A percentile compares a stretch with the other conserved stretches of the same genome.
phyloP scores from a whole-genome alignment of 1,140 invertebrate genomes.

The Drosophila equinoxialis region DNA sequence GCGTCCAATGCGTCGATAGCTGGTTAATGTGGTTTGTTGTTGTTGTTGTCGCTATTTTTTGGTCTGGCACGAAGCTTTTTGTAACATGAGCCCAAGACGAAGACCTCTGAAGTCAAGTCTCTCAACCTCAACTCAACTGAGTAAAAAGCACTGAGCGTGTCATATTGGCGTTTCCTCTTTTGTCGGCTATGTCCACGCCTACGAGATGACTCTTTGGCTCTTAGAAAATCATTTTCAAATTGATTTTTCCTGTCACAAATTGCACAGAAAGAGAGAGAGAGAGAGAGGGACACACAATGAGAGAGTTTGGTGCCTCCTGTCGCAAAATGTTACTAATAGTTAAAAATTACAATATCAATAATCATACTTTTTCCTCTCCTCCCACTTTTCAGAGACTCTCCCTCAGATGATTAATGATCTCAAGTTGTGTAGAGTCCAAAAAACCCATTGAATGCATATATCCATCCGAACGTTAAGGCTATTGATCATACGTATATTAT shows the following conservation, averaged over 20 bases:
- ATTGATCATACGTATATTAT: constrained; percentile 60
- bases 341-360: constrained; percentile 75
- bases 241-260: constrained; percentile 79
- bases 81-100: constrained; percentile 43
- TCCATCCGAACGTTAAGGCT: constrained; percentile 9
- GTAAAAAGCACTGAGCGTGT: constrained; percentile 59
- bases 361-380: constrained; percentile 37
- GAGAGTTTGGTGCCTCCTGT: constrained; percentile 29
- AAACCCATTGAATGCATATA: constrained; percentile 38
- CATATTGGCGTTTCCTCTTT: constrained; percentile 79
- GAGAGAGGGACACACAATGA: constrained; percentile 33
- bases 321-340: constrained; percentile 80
- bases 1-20: constrained; percentile 72
- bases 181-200: constrained; percentile 58
- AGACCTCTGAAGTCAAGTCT: constrained; percentile 38
- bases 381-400: constrained; percentile 33
- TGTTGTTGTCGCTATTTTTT: constrained; percentile 4
- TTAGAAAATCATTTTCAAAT: constrained; percentile 74
- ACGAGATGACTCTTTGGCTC: constrained; percentile 56
- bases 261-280: constrained; percentile 51
- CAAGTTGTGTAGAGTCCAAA: constrained; percentile 26
- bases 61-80: constrained; percentile 25
- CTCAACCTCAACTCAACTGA: constrained; percentile 23
- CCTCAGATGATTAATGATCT: constrained; percentile 44
- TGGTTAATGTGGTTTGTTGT: constrained; percentile 61